phyloP scores from a whole-genome alignment of 1,140 invertebrate genomes.

The Drosophila nasuta region DNA sequence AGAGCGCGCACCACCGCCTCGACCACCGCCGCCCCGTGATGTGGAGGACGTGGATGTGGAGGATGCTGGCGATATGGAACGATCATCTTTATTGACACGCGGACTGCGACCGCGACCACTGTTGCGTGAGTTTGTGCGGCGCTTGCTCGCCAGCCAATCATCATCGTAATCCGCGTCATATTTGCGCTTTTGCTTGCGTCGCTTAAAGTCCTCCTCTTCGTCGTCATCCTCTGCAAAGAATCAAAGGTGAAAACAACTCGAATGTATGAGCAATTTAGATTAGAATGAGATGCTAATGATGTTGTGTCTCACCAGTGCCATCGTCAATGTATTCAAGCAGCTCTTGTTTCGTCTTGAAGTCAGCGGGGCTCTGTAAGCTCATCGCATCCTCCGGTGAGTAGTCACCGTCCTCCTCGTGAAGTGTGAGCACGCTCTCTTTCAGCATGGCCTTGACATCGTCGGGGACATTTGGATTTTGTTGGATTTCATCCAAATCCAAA shows the following conservation, averaged over 20 bases:
- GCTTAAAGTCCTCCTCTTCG: slow-evolving; percentile 81
- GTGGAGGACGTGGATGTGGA: slow-evolving; percentile 78
- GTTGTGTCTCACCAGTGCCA: slow-evolving; percentile 69
- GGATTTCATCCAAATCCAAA: slow-evolving; percentile 83
- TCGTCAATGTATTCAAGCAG: slow-evolving; percentile 81
- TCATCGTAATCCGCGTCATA: slow-evolving; percentile 83
- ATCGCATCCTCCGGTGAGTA: slow-evolving; percentile 60
- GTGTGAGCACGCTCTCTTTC: slow-evolving; percentile 77
- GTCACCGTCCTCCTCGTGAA: slow-evolving; percentile 57
- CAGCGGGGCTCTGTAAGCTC: slow-evolving; percentile 71
- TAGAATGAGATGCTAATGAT: background rate
- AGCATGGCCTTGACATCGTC: slow-evolving; percentile 83
- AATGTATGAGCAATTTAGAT: background rate
- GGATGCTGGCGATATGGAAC: slow-evolving; percentile 79
- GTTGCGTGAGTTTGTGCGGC: slow-evolving; percentile 64
- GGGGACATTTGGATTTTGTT: slow-evolving; percentile 84
- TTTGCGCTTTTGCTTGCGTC: slow-evolving; percentile 75
- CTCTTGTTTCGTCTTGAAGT: slow-evolving; percentile 81
- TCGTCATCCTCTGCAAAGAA: slow-evolving; percentile 69
- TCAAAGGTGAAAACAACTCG: slow-evolving; percentile 9
- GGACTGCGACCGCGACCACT: slow-evolving; percentile 74
- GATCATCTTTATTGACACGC: slow-evolving; percentile 73
- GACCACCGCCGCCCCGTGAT: slow-evolving; percentile 49
- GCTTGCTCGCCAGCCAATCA: slow-evolving; percentile 75
- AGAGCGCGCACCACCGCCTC: slow-evolving; percentile 40